Evolutionary conservation across 2,113 vertebrate species (phyloP).

Genomic region (Callithrix jacchus): DNA sequence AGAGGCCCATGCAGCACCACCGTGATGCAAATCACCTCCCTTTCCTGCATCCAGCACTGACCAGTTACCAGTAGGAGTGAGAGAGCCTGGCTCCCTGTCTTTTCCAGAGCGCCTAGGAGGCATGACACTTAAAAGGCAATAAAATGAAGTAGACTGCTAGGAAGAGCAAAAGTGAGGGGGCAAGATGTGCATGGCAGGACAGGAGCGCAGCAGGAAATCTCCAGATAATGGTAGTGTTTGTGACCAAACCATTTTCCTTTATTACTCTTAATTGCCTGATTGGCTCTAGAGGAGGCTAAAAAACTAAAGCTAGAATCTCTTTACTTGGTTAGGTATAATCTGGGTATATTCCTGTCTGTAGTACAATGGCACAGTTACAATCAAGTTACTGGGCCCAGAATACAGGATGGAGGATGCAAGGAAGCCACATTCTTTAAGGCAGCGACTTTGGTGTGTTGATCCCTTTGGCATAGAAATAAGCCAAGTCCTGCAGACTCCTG

Average conservation of each 20-base stretch:
- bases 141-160: not conserved
- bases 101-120: not conserved
- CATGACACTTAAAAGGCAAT: not conserved
- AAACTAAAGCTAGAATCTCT: not conserved
- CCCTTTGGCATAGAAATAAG: not conserved
- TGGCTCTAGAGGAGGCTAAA: not conserved
- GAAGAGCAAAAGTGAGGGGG: not conserved
- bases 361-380: not conserved
- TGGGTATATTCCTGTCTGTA: not conserved
- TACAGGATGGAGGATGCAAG: not conserved
- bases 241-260: not conserved
- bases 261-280: not conserved
- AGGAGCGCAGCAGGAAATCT: not conserved
- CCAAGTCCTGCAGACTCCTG: not conserved
- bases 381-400: not conserved
- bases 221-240: not conserved
- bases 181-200: fast-evolving
- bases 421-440: not conserved
- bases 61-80: not conserved
- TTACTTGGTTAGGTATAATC: not conserved
- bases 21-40: not conserved
- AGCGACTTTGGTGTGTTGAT: not conserved
- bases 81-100: not conserved
- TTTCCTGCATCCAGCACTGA: not conserved
- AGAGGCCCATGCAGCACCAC: not conserved